Evolutionary conservation across 2,113 vertebrate genomes (phyloP).

Genomic region (Tupaia chinensis): DNA sequence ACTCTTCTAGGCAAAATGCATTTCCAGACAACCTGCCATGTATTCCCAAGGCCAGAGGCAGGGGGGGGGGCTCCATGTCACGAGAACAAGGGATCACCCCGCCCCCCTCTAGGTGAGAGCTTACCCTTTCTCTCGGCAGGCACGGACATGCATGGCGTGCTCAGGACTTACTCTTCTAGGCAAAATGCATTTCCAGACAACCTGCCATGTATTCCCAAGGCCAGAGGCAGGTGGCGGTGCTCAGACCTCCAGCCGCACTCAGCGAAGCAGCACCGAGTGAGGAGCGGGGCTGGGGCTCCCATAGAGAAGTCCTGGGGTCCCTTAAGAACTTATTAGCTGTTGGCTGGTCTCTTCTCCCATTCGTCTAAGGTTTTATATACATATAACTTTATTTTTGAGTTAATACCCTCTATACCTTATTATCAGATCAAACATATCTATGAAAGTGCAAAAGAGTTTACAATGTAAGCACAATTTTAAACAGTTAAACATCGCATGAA

Average conservation of each 20-base stretch:
- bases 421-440: background rate
- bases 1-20: no score
- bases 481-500: background rate
- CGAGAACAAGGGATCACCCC: no score
- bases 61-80: background rate
- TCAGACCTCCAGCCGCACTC: background rate
- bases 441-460: background rate
- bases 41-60: background rate
- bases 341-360: background rate
- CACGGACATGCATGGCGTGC: no score
- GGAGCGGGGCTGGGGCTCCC: background rate
- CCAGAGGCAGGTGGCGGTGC: background rate
- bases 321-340: background rate
- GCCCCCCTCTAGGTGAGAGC: no score
- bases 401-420: background rate
- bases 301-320: background rate
- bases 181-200: no score
- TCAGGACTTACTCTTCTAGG: no score
- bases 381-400: background rate
- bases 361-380: background rate
- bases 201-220: background rate
- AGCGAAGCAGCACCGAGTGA: background rate
- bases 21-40: background rate
- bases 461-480: conserved; percentile 7
- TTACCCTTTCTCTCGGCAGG: no score